Evolutionary conservation across 2,888 invertebrate genomes (phyloP).

Genomic region (Orchesellides sinensis): DNA sequence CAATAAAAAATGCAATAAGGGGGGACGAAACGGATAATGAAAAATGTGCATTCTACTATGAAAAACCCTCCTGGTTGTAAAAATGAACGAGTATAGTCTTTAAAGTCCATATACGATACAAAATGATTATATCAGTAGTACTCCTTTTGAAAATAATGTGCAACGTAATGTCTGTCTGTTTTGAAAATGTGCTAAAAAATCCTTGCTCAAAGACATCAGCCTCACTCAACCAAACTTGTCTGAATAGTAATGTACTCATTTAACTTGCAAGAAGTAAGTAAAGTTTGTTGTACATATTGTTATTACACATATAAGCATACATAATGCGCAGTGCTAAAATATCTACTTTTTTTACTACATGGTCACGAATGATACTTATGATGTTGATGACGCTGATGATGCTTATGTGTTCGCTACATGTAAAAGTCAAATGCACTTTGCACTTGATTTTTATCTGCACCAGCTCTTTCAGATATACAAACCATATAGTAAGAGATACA

Average conservation of each 20-base stretch:
- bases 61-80: neutral
- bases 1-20: neutral
- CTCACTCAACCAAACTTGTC: conserved; percentile 12
- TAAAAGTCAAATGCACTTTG: conserved; percentile 55
- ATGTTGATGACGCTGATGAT: conserved; percentile 12
- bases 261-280: neutral
- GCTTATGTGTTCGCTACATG: conserved; percentile 14
- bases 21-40: neutral
- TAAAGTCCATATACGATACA: neutral
- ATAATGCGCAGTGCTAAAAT: neutral
- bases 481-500: conserved; percentile 26
- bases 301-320: neutral
- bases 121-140: neutral
- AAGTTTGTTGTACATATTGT: neutral
- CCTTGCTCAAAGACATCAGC: conserved; percentile 41
- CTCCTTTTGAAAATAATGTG: conserved; percentile 26
- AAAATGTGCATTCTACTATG: conserved; percentile 1
- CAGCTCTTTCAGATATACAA: too few relatives aligned
- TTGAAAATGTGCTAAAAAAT: conserved; percentile 43
- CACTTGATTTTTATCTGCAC: conserved; percentile 51
- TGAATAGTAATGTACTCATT: conserved; percentile 7
- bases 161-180: conserved; percentile 30
- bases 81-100: conserved; percentile 2
- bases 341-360: neutral
- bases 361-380: conserved; percentile 8